These are phyloP conservation scores for Miltochrista miniata DNA, from an alignment of 2,888 invertebrate species.

Conservation along the genomic window DNA sequence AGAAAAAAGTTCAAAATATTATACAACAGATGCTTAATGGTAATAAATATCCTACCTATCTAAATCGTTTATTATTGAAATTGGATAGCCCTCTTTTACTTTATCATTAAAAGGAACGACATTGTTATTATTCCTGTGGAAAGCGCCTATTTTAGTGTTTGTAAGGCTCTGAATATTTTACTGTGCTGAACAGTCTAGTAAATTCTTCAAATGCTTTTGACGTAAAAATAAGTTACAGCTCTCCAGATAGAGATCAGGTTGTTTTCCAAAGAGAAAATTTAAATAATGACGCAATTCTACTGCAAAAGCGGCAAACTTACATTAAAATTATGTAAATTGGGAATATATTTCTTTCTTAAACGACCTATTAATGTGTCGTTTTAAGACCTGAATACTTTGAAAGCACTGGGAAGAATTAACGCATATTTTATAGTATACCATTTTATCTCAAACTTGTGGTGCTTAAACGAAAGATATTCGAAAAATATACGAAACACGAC, in stretches of 20 bases:
- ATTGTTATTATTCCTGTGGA: neutral
- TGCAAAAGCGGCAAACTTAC: conserved; percentile 31
- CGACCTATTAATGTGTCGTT: conserved; percentile 38
- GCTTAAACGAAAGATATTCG: too few species aligned
- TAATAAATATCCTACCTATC: too few species aligned
- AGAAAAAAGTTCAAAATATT: too few species aligned
- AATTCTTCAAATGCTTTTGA: conserved; percentile 27
- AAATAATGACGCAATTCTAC: conserved; percentile 35
- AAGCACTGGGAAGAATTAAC: conserved; percentile 16
- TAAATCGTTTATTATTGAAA: too few species aligned
- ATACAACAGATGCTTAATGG: too few species aligned
- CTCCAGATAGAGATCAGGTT: conserved; percentile 34
- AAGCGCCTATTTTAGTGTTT: too few species aligned
- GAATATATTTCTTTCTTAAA: conserved; percentile 40
- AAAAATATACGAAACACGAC: too few species aligned
- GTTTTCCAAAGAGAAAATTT: conserved; percentile 37
- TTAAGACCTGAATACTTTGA: conserved; percentile 10
- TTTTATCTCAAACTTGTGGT: conserved; percentile 4
- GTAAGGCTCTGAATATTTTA: neutral
- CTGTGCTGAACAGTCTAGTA: conserved; percentile 26
- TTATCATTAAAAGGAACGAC: too few species aligned
- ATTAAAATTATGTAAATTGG: conserved; percentile 43
- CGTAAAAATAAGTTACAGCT: conserved; percentile 32
- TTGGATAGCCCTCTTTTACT: too few species aligned
- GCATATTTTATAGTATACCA: conserved; percentile 10